phyloP scores from a whole-genome alignment of 2,888 invertebrate species.

The Prosopocoilus inquinatus region DNA sequence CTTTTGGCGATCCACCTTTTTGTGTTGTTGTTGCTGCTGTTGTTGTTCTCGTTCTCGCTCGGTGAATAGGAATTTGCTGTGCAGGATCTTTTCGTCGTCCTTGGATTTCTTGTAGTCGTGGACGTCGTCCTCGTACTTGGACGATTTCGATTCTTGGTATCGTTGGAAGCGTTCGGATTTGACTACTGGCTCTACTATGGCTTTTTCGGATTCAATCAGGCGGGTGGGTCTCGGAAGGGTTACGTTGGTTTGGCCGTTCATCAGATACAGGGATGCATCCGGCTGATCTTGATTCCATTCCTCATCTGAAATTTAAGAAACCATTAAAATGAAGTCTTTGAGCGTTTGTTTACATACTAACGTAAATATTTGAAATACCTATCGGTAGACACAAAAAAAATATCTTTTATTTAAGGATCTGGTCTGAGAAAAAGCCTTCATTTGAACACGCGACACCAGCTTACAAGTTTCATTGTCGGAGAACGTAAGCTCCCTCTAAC shows the following conservation, averaged over 20 bases:
- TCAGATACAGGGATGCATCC: constrained; percentile 58
- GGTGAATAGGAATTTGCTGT: constrained; percentile 23
- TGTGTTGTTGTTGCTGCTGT: constrained; percentile 21
- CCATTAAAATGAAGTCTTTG: background rate
- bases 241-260: constrained; percentile 56
- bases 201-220: constrained; percentile 19
- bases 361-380: too few relatives aligned
- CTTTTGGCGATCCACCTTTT: constrained; percentile 38
- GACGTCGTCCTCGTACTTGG: constrained; percentile 29
- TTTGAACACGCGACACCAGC: too few relatives aligned
- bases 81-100: constrained; percentile 47
- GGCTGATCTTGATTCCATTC: constrained; percentile 70
- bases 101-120: constrained; percentile 21
- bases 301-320: constrained; percentile 60
- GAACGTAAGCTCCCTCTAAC: too few relatives aligned
- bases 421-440: too few relatives aligned
- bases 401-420: too few relatives aligned
- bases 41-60: constrained; percentile 19
- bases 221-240: constrained; percentile 39
- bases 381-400: too few relatives aligned
- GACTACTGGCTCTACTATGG: constrained; percentile 36
- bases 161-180: constrained; percentile 53
- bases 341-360: background rate
- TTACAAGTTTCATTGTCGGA: too few relatives aligned
- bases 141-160: constrained; percentile 53